phyloP scores from a whole-genome alignment of 2,888 invertebrate genomes.

The Deilephila porcellus region DNA sequence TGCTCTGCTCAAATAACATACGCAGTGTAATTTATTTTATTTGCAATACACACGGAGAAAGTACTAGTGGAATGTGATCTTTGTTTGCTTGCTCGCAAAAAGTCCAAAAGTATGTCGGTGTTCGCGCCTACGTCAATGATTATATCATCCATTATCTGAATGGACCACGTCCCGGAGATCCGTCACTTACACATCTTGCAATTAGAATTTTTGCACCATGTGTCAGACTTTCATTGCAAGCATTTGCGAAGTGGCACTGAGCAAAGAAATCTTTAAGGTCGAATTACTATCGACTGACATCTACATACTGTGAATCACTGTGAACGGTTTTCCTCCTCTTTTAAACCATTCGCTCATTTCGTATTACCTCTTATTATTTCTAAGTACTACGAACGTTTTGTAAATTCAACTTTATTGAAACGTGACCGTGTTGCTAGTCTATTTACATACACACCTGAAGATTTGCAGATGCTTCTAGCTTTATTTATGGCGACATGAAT shows the following conservation, averaged over 20 bases:
- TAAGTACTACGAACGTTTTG: neutral
- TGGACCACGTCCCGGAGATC: conserved; percentile 55
- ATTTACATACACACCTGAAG: neutral
- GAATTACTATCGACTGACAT: neutral
- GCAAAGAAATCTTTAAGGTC: neutral
- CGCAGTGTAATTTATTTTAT: conserved; percentile 6
- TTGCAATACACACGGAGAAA: conserved; percentile 39
- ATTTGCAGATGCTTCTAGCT: neutral
- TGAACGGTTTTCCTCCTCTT: conserved; percentile 17
- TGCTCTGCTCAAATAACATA: neutral
- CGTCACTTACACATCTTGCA: conserved; percentile 52
- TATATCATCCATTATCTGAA: conserved; percentile 55
- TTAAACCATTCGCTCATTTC: neutral
- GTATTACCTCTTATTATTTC: neutral
- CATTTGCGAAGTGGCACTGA: conserved; percentile 1
- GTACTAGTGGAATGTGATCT: conserved; percentile 55
- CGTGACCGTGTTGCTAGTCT: neutral
- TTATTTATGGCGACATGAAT: neutral
- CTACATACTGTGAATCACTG: neutral
- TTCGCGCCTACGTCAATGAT: conserved; percentile 60
- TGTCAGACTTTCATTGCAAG: conserved; percentile 27
- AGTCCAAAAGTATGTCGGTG: conserved; percentile 61
- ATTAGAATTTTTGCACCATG: conserved; percentile 52
- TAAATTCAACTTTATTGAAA: neutral
- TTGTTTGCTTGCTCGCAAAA: conserved; percentile 60